Conservation (phyloP, 1,140 invertebrate genomes). For the Bombyx mandarina region DNA sequence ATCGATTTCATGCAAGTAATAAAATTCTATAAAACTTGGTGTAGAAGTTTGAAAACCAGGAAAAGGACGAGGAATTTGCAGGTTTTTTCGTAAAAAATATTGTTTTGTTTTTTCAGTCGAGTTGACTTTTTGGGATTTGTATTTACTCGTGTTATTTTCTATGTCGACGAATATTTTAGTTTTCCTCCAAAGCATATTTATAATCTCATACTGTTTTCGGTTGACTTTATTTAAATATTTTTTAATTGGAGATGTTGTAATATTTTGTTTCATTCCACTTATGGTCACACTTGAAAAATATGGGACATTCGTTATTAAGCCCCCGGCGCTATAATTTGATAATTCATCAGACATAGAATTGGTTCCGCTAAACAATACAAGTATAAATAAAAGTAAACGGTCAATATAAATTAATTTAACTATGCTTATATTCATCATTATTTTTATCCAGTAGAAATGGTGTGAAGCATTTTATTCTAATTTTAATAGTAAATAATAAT, state of each 20-base stretch:
- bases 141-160: conserved; percentile 14
- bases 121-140: conserved; percentile 4
- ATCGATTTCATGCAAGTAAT: conserved; percentile 44
- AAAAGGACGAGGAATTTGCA: conserved; percentile 3
- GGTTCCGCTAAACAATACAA: too few relatives aligned
- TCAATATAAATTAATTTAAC: too few relatives aligned
- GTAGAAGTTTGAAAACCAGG: conserved; percentile 19
- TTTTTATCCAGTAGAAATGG: too few relatives aligned
- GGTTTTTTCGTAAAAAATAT: neutral
- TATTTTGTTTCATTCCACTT: neutral
- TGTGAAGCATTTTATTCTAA: too few relatives aligned
- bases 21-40: conserved; percentile 51
- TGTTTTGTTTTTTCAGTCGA: conserved; percentile 1
- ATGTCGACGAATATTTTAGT: conserved; percentile 36
- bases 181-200: conserved; percentile 46
- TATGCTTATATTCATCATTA: too few relatives aligned
- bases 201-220: conserved; percentile 43
- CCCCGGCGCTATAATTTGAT: too few relatives aligned
- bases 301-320: too few relatives aligned
- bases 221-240: conserved; percentile 32
- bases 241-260: conserved; percentile 4
- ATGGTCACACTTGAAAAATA: too few relatives aligned
- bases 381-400: too few relatives aligned
- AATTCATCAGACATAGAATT: too few relatives aligned
- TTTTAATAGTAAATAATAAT: too few relatives aligned